Percentiles rank a stretch among this genome's conserved stretches.
Evolutionary conservation across 2,888 invertebrate genomes (phyloP).

Genomic region (Pogonocherus hispidulus): DNA sequence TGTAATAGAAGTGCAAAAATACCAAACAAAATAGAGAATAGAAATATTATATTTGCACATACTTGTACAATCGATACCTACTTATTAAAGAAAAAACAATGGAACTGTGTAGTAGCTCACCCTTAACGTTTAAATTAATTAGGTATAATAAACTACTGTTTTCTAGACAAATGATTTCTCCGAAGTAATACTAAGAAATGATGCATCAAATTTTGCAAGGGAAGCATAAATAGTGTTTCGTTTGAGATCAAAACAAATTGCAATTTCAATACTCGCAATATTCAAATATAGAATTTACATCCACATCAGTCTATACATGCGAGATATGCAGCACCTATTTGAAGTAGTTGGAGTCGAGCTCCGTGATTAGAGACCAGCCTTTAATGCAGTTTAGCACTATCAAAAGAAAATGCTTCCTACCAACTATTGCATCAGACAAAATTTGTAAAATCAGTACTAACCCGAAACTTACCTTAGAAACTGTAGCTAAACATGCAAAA

Average conservation of each 20-base stretch:
- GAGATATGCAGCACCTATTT: conserved; percentile 1
- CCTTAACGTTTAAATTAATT: too few species aligned
- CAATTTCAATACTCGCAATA: not conserved
- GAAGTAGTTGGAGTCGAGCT: not conserved
- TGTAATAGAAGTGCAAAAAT: too few species aligned
- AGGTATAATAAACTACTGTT: too few species aligned
- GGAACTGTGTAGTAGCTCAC: too few species aligned
- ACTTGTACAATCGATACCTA: too few species aligned
- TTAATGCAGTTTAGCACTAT: not conserved
- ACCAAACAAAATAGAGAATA: too few species aligned
- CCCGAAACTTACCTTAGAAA: not conserved
- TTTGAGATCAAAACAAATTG: not conserved
- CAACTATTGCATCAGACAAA: not conserved
- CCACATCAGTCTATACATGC: not conserved
- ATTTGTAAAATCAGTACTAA: not conserved
- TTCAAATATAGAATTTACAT: not conserved
- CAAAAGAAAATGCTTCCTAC: not conserved
- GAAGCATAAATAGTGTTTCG: not conserved
- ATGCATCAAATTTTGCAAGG: too few species aligned
- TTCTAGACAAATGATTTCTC: too few species aligned
- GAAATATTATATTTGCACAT: too few species aligned
- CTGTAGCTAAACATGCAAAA: not conserved
- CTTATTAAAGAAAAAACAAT: too few species aligned
- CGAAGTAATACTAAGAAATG: too few species aligned
- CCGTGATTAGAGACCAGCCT: conserved; percentile 2